Percentiles rank a stretch among this genome's conserved stretches.
phyloP scores from a whole-genome alignment of 2,888 invertebrate species.

The Drosophila mercatorum region DNA sequence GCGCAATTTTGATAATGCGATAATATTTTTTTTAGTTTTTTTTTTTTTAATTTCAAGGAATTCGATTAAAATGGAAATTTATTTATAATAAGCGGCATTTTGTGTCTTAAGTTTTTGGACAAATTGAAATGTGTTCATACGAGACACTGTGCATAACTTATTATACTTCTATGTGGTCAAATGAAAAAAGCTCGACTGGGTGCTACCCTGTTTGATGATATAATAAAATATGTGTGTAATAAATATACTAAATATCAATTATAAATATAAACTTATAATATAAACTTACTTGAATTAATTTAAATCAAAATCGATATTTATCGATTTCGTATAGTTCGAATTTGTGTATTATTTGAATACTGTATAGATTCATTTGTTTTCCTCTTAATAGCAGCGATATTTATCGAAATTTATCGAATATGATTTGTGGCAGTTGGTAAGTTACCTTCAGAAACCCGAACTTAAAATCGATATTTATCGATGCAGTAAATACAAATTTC shows the following conservation, averaged over 20 bases:
- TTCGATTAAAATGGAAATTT: conserved; percentile 34
- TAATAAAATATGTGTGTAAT: background rate
- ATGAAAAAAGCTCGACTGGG: background rate
- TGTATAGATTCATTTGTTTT: too few relatives aligned
- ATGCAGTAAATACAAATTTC: background rate
- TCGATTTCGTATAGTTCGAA: background rate
- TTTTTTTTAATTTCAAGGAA: conserved; percentile 2
- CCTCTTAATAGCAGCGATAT: background rate
- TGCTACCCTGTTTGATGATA: background rate
- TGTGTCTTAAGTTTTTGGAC: conserved; percentile 55
- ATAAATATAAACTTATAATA: background rate
- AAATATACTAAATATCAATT: background rate
- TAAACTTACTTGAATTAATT: background rate
- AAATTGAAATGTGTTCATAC: conserved; percentile 77
- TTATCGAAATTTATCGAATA: background rate
- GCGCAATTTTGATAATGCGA: conserved; percentile 45
- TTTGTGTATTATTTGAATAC: too few relatives aligned
- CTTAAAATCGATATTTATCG: background rate
- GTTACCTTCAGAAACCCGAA: background rate
- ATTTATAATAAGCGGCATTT: conserved; percentile 35
- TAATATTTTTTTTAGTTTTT: conserved; percentile 32
- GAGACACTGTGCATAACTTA: conserved; percentile 59
- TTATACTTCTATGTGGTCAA: conserved; percentile 6
- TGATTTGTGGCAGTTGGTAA: background rate
- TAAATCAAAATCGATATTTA: background rate